These are phyloP conservation scores for Crossaster papposus DNA, from an alignment of 53 echinoderm and acorn worm species.

Conservation along the genomic window DNA sequence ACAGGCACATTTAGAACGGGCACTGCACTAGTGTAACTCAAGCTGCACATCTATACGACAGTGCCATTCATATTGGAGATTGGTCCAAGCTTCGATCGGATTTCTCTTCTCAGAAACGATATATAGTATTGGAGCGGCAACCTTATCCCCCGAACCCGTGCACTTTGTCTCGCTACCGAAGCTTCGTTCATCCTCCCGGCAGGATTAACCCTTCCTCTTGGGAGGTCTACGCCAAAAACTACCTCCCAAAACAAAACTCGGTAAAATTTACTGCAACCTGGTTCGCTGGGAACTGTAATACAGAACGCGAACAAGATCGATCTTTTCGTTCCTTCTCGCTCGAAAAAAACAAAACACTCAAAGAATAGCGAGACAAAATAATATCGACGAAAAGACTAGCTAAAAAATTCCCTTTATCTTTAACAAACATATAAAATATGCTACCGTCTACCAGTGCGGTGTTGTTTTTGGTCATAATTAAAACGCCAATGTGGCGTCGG, in stretches of 20 bases:
- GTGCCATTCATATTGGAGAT: not conserved
- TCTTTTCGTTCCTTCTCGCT: not conserved
- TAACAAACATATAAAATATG: not conserved
- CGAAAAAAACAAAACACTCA: not conserved
- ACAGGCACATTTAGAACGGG: no score
- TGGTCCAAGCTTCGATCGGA: not conserved
- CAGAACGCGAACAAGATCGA: not conserved
- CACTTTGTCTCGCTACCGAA: not conserved
- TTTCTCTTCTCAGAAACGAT: not conserved
- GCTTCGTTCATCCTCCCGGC: not conserved
- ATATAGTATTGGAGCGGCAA: not conserved
- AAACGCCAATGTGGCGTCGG: not conserved
- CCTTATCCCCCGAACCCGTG: not conserved
- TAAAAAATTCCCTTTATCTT: not conserved
- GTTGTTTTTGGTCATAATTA: constrained; percentile 4
- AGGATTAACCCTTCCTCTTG: not conserved
- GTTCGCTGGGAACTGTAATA: not conserved
- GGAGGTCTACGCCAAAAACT: not conserved
- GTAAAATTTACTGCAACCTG: not conserved
- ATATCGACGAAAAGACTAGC: not conserved
- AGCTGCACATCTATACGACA: not conserved
- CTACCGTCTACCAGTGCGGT: not conserved
- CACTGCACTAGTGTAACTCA: no score
- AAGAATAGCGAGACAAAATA: not conserved
- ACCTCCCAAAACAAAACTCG: not conserved